Percentiles rank a stretch among this genome's conserved stretches.
phyloP scores from a whole-genome alignment of 2,888 invertebrate genomes.

The Melanostoma mellinum region DNA sequence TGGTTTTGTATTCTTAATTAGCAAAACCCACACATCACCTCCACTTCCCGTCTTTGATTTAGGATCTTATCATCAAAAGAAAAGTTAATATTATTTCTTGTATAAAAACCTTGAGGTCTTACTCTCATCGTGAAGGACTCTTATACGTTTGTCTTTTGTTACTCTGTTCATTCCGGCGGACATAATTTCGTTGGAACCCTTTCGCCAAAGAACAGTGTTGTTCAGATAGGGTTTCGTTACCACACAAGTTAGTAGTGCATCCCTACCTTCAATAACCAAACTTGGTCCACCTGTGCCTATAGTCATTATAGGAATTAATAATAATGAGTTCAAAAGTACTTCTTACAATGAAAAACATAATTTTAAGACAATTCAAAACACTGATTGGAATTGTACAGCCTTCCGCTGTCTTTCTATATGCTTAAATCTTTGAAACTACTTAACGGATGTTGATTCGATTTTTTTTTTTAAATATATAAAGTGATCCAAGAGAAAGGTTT shows the following conservation, averaged over 20 bases:
- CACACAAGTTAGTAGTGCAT: conserved; percentile 91
- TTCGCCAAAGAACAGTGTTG: conserved; percentile 90
- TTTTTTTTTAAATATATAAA: too few relatives aligned
- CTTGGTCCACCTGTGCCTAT: conserved; percentile 81
- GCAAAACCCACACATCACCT: conserved; percentile 93
- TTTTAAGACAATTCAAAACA: too few relatives aligned
- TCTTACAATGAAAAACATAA: too few relatives aligned
- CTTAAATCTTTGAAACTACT: too few relatives aligned
- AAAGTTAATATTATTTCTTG: not conserved
- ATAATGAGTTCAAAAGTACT: too few relatives aligned
- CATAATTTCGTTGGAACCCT: conserved; percentile 87
- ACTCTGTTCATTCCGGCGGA: conserved; percentile 90
- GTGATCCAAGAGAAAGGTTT: too few relatives aligned
- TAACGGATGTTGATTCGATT: too few relatives aligned
- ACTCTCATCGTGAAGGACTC: conserved; percentile 91
- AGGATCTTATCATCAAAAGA: conserved; percentile 76
- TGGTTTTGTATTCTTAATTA: conserved; percentile 87
- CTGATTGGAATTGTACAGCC: too few relatives aligned
- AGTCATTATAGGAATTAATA: too few relatives aligned
- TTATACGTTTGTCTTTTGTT: conserved; percentile 88
- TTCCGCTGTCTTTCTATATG: too few relatives aligned
- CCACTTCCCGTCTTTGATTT: conserved; percentile 83
- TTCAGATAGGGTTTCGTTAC: conserved; percentile 85
- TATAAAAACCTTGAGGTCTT: conserved; percentile 76
- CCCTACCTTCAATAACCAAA: conserved; percentile 87